Conservation (phyloP, 2,888 invertebrate genomes). For the Agrotis segetum region DNA sequence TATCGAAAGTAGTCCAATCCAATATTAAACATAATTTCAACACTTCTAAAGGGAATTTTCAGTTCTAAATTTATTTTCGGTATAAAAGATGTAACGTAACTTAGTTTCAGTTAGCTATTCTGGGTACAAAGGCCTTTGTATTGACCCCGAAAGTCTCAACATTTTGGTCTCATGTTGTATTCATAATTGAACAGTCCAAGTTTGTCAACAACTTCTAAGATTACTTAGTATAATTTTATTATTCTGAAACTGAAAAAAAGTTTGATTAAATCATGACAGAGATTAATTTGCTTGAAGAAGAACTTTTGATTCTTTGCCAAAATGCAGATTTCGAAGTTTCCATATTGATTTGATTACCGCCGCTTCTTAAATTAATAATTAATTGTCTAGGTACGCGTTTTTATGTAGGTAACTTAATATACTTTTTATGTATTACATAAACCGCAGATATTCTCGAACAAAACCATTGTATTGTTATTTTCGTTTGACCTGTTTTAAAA, state of each 20-base stretch:
- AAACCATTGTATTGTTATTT: constrained; percentile 63
- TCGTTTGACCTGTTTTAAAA: constrained; percentile 69
- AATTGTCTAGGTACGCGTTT: neutral
- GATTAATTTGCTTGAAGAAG: constrained; percentile 26
- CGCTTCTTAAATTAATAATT: constrained; percentile 11
- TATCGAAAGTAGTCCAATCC: constrained; percentile 7
- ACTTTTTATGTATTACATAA: constrained; percentile 25
- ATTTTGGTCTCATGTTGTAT: constrained; percentile 39
- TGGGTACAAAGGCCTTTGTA: constrained; percentile 17
- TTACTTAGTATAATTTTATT: constrained; percentile 23
- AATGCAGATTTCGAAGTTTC: constrained; percentile 17
- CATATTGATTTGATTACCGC: constrained; percentile 26
- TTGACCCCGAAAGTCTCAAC: constrained; percentile 40
- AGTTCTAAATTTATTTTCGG: constrained; percentile 1
- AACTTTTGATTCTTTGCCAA: constrained; percentile 35
- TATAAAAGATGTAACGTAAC: constrained; percentile 3
- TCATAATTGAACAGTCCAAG: constrained; percentile 39
- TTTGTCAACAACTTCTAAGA: constrained; percentile 40
- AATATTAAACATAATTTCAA: constrained; percentile 19
- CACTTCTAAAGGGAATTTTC: constrained; percentile 1
- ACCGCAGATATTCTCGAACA: constrained; percentile 27
- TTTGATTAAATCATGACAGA: constrained; percentile 42
- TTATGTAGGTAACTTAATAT: neutral
- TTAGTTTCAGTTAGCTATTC: constrained; percentile 26
- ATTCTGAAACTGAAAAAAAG: constrained; percentile 28